Percentiles rank a stretch among this genome's conserved stretches.
Evolutionary conservation across 2,113 vertebrate species (phyloP).

Genomic region (Tachysurus fulvidraco): DNA sequence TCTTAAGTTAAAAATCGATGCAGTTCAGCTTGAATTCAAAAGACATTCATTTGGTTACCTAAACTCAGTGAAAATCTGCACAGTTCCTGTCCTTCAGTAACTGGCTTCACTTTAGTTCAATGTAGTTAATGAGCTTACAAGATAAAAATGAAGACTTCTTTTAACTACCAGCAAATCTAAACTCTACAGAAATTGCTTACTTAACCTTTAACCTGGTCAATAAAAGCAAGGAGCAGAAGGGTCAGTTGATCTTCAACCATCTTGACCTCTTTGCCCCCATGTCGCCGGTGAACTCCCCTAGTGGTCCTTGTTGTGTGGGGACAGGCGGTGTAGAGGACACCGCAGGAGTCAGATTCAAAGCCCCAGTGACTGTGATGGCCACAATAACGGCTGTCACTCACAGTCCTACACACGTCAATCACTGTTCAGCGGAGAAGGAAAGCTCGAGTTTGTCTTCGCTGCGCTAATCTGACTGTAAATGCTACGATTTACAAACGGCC

Average conservation of each 20-base stretch:
- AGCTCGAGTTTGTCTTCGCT: neutral
- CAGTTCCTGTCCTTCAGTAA: neutral
- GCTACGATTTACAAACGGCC: slow-evolving; percentile 32
- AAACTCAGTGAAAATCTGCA: neutral
- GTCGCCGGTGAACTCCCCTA: slow-evolving; percentile 48
- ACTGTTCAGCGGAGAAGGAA: slow-evolving; percentile 32
- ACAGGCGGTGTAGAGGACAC: slow-evolving; percentile 59
- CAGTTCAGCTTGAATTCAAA: neutral
- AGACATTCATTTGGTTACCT: neutral
- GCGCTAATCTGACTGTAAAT: slow-evolving; percentile 43
- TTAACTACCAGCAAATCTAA: slow-evolving; percentile 37
- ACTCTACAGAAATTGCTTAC: slow-evolving; percentile 60
- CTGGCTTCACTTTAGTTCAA: neutral
- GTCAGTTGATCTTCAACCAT: slow-evolving; percentile 54
- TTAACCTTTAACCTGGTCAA: slow-evolving; percentile 64
- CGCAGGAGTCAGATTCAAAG: slow-evolving; percentile 57
- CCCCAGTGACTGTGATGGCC: slow-evolving; percentile 26
- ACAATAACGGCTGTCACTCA: slow-evolving; percentile 71
- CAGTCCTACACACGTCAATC: slow-evolving; percentile 69
- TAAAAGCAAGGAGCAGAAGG: slow-evolving; percentile 58
- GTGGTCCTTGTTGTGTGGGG: slow-evolving; percentile 57
- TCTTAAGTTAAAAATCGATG: neutral
- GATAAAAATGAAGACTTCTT: slow-evolving; percentile 33
- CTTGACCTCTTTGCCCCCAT: slow-evolving; percentile 39
- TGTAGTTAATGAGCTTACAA: slow-evolving; percentile 5